These are phyloP conservation scores for Prionace glauca DNA, from an alignment of 2,797 vertebrate species.

Conservation along the genomic window DNA sequence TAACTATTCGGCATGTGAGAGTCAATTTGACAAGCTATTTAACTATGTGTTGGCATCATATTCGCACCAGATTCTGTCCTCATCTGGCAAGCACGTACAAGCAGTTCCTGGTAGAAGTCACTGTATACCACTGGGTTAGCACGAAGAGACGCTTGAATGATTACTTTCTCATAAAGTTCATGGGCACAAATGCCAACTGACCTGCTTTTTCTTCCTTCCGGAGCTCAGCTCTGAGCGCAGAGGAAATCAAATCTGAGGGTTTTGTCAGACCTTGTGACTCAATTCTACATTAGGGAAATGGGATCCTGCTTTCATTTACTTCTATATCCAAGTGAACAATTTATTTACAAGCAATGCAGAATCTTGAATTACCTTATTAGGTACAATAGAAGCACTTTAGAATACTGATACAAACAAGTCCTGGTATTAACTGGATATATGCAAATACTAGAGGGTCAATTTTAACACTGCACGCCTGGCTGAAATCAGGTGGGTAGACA, in stretches of 20 bases:
- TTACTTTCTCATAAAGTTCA: not conserved
- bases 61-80: not conserved
- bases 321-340: not conserved
- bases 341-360: not conserved
- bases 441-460: not conserved
- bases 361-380: not conserved
- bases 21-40: not conserved
- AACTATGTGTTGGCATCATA: not conserved
- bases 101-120: not conserved
- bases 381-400: not conserved
- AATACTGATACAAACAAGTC: not conserved
- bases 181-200: not conserved
- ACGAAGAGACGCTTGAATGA: not conserved
- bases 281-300: not conserved
- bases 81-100: not conserved
- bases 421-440: not conserved
- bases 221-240: not conserved
- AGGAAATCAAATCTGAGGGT: not conserved
- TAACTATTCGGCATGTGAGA: not conserved
- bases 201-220: not conserved
- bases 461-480: not conserved
- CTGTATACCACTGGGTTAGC: not conserved
- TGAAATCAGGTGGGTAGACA: not conserved
- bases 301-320: not conserved
- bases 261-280: not conserved